Evolutionary conservation across 2,113 vertebrate genomes (phyloP).

Genomic region (Patagioenas fasciata): DNA sequence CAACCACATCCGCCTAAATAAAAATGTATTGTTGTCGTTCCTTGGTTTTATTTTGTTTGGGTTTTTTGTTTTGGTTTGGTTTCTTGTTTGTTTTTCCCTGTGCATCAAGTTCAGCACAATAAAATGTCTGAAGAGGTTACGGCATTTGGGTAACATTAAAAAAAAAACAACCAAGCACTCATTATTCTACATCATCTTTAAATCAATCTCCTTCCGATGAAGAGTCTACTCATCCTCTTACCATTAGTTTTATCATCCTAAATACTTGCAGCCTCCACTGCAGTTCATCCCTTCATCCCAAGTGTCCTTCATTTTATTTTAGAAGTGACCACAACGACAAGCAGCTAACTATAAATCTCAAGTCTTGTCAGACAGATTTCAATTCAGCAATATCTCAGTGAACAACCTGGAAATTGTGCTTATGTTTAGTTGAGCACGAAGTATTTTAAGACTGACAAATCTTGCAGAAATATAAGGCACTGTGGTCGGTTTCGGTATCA

Average conservation of each 20-base stretch:
- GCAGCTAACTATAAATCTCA: not conserved
- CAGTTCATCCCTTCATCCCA: not conserved
- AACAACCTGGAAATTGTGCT: not conserved
- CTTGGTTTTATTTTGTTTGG: no score
- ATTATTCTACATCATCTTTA: not conserved
- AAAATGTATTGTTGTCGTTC: not conserved
- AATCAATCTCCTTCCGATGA: not conserved
- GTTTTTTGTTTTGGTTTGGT: no score
- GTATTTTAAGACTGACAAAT: not conserved
- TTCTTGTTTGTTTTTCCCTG: not conserved
- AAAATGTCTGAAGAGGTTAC: rapidly evolving
- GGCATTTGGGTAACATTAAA: not conserved
- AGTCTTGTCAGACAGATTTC: not conserved
- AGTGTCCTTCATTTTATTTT: not conserved
- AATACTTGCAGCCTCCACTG: not conserved
- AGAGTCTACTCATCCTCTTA: not conserved
- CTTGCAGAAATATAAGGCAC: not conserved
- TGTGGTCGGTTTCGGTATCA: not conserved
- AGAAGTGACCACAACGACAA: not conserved
- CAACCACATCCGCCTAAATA: not conserved
- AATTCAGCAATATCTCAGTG: not conserved
- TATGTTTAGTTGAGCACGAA: not conserved
- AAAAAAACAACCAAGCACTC: not conserved
- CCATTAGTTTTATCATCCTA: not conserved
- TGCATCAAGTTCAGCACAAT: not conserved